Conservation (phyloP, 1,140 invertebrate species). For the Drosophila lowei region DNA sequence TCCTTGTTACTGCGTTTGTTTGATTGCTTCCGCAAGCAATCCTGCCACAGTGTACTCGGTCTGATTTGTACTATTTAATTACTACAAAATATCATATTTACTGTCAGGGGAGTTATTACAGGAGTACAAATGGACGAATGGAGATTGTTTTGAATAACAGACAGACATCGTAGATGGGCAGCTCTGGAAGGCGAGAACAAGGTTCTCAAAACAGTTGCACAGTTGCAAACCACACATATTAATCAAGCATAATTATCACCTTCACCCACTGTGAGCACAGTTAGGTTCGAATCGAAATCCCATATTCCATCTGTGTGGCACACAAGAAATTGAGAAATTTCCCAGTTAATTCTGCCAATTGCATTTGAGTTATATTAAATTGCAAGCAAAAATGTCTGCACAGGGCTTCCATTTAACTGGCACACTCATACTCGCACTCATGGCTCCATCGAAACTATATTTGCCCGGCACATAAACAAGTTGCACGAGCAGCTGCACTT, state of each 20-base stretch:
- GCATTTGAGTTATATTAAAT: slow-evolving; percentile 9
- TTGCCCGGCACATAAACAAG: slow-evolving; percentile 68
- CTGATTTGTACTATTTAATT: slow-evolving; percentile 29
- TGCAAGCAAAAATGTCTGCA: neutral
- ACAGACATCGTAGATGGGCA: too few relatives aligned
- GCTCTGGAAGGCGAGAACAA: too few relatives aligned
- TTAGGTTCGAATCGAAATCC: too few relatives aligned
- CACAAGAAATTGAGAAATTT: neutral
- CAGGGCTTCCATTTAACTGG: slow-evolving; percentile 12
- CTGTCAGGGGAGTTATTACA: neutral
- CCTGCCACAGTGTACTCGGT: slow-evolving; percentile 24
- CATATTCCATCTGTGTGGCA: too few relatives aligned
- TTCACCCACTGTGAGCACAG: too few relatives aligned
- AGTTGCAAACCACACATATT: neutral
- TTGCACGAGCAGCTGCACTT: slow-evolving; percentile 71
- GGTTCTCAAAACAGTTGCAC: too few relatives aligned
- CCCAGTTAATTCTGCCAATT: slow-evolving; percentile 7
- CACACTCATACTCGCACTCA: slow-evolving; percentile 26
- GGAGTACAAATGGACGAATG: too few relatives aligned
- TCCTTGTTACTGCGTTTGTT: slow-evolving; percentile 50
- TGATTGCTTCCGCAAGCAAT: slow-evolving; percentile 43
- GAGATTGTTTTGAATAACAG: too few relatives aligned
- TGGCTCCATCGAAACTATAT: slow-evolving; percentile 36
- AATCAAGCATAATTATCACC: too few relatives aligned
- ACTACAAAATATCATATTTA: neutral